A percentile compares a stretch with the other conserved stretches of the same genome.
phyloP scores from a whole-genome alignment of 2,797 vertebrate genomes.

The Spinus olivaceus region DNA sequence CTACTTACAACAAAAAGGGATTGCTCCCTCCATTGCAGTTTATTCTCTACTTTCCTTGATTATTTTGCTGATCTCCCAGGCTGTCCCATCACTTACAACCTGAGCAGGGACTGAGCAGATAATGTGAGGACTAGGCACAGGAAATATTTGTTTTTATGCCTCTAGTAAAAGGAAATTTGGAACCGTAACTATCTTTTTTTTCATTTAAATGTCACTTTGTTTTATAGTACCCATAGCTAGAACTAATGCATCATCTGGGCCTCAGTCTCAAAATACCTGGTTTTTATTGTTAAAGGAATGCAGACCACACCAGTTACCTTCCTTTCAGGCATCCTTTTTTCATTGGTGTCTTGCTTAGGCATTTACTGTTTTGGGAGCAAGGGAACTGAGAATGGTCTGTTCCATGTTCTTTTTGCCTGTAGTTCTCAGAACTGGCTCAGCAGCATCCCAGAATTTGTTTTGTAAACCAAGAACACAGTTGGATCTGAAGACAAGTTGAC shows the following conservation, averaged over 20 bases:
- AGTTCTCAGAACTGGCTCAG: neutral
- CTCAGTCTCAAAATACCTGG: accelerated
- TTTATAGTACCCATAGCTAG: neutral
- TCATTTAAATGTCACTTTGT: neutral
- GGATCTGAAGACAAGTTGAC: neutral
- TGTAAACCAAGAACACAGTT: neutral
- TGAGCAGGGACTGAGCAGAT: neutral
- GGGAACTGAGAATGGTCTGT: neutral
- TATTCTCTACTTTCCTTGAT: neutral
- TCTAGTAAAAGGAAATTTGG: neutral
- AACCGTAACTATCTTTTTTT: neutral
- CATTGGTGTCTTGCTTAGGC: neutral
- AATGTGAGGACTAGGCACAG: neutral
- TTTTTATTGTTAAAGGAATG: neutral
- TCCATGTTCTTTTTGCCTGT: neutral
- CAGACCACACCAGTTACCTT: neutral
- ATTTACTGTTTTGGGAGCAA: neutral
- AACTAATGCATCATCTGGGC: neutral
- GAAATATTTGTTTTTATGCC: neutral
- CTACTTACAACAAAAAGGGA: neutral
- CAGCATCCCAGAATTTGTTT: neutral
- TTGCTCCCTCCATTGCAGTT: neutral
- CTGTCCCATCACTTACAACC: neutral
- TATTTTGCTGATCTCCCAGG: neutral
- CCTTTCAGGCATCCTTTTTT: neutral